These are phyloP conservation scores for Chelonus insularis DNA, from an alignment of 1,140 invertebrate genomes.

Conservation along the genomic window DNA sequence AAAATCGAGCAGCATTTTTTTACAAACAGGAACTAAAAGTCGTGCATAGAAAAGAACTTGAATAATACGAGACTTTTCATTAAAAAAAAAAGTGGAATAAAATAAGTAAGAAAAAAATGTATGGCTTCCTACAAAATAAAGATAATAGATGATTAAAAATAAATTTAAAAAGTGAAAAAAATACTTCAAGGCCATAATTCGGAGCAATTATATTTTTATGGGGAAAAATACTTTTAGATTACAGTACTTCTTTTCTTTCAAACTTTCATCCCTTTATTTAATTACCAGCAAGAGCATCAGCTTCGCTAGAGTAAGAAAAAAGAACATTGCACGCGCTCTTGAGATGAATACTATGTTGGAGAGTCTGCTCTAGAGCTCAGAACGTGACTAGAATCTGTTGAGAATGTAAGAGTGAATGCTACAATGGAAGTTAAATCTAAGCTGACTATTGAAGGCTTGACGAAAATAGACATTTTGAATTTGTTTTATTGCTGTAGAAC, in stretches of 20 bases:
- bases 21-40: neutral
- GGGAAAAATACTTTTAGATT: too few species aligned
- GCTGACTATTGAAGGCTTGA: neutral
- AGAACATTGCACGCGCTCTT: constrained; percentile 30
- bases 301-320: constrained; percentile 7
- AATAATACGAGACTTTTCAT: neutral
- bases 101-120: neutral
- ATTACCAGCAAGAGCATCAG: constrained; percentile 30
- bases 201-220: neutral
- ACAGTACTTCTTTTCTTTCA: neutral
- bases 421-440: neutral
- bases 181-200: neutral
- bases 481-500: neutral
- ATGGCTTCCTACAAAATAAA: neutral
- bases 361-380: neutral
- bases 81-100: neutral
- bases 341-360: neutral
- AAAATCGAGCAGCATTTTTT: neutral
- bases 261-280: constrained; percentile 34
- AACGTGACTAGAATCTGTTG: neutral
- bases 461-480: neutral
- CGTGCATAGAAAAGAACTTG: neutral
- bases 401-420: constrained; percentile 10
- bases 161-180: neutral
- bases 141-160: neutral